phyloP scores from a whole-genome alignment of 2,888 invertebrate species.

The Phymatocera aterrima region DNA sequence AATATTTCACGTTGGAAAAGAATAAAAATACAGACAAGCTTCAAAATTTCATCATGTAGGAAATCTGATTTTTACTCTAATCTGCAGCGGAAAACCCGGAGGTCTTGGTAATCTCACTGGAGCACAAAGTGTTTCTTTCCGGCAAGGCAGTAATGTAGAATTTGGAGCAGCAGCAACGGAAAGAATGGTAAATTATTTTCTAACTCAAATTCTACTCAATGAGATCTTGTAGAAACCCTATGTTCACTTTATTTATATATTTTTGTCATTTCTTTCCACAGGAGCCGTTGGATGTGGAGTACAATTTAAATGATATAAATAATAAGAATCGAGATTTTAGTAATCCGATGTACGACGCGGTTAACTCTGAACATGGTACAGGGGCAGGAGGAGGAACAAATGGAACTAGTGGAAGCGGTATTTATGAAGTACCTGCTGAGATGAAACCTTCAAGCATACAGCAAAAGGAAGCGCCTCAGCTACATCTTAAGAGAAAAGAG shows the following conservation, averaged over 20 bases:
- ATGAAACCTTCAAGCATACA: conserved; percentile 89
- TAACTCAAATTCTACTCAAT: too few species aligned
- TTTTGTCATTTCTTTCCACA: conserved; percentile 51
- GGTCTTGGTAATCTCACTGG: conserved; percentile 88
- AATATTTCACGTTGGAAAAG: too few species aligned
- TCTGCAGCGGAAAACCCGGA: conserved; percentile 86
- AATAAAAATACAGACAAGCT: too few species aligned
- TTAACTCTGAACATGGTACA: conserved; percentile 79
- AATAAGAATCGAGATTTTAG: conserved; percentile 94
- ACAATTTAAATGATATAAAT: conserved; percentile 86
- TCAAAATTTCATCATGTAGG: too few species aligned
- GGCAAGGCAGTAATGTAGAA: conserved; percentile 95
- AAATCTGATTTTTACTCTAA: too few species aligned
- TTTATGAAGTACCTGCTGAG: conserved; percentile 90
- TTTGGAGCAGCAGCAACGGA: conserved; percentile 80
- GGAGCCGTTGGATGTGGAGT: conserved; percentile 86
- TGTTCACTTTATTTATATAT: not conserved
- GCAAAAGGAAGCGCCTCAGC: conserved; percentile 85
- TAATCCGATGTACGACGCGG: conserved; percentile 98
- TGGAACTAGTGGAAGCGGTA: conserved; percentile 81
- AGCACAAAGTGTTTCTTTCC: conserved; percentile 94
- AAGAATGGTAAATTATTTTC: conserved; percentile 71
- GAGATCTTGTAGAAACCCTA: too few species aligned
- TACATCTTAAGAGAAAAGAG: conserved; percentile 85
- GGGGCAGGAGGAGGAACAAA: conserved; percentile 78